phyloP scores from a whole-genome alignment of 1,140 invertebrate genomes.

The silkworm (Bombyx mori) region DNA sequence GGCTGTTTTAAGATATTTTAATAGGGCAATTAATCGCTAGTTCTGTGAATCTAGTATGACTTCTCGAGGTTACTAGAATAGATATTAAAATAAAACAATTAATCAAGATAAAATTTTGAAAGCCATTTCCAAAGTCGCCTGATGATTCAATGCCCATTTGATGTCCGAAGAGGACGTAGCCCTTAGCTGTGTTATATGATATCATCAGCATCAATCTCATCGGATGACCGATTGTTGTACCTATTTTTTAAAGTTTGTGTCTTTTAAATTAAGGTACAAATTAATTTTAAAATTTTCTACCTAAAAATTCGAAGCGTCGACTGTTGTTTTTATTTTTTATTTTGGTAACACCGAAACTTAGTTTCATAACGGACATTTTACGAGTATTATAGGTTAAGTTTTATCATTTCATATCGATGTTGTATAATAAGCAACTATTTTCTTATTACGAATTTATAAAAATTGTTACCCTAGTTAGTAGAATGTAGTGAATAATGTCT shows the following conservation, averaged over 20 bases:
- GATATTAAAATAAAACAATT: too few species aligned
- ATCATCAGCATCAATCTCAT: slow-evolving; percentile 9
- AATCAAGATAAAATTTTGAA: too few species aligned
- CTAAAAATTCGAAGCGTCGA: slow-evolving; percentile 14
- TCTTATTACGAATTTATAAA: slow-evolving; percentile 60
- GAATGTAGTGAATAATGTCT: slow-evolving; percentile 18
- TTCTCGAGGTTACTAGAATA: too few species aligned
- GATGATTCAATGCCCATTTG: too few species aligned
- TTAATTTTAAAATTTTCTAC: slow-evolving; percentile 12
- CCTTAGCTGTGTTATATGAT: too few species aligned
- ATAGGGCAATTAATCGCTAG: too few species aligned
- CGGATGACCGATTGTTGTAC: slow-evolving; percentile 20
- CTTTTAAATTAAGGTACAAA: slow-evolving; percentile 20
- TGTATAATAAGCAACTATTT: slow-evolving; percentile 31
- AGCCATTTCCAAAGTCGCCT: too few species aligned
- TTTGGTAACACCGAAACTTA: slow-evolving; percentile 13
- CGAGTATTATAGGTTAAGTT: slow-evolving; percentile 51
- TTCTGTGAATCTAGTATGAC: too few species aligned
- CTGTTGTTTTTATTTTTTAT: slow-evolving; percentile 25
- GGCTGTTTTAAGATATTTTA: too few species aligned
- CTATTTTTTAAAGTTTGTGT: slow-evolving; percentile 5
- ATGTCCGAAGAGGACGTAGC: too few species aligned
- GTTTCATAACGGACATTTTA: slow-evolving; percentile 25
- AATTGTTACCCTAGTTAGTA: slow-evolving; percentile 57
- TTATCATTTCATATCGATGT: slow-evolving; percentile 22